These are phyloP conservation scores for Hybognathus amarus DNA, from an alignment of 2,797 vertebrate genomes.

Conservation along the genomic window DNA sequence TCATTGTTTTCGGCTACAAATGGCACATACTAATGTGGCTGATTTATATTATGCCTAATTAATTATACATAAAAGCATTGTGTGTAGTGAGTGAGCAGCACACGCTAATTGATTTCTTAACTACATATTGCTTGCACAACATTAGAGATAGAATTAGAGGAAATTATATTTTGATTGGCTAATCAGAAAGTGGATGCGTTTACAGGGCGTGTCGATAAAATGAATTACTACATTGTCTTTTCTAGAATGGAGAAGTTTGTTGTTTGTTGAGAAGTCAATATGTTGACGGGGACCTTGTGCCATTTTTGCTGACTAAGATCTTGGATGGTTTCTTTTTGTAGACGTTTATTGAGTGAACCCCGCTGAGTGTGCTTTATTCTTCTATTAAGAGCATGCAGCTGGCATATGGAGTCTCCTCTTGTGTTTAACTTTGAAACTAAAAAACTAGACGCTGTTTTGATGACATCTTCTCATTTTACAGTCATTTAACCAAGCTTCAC, in stretches of 20 bases:
- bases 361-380: constrained; percentile 38
- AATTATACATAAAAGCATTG: constrained; percentile 27
- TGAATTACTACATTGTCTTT: constrained; percentile 8
- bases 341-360: constrained; percentile 47
- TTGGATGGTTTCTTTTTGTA: constrained; percentile 19
- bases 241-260: neutral
- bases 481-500: neutral
- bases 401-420: constrained; percentile 1
- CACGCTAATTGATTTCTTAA: constrained; percentile 26
- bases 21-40: neutral
- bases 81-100: neutral
- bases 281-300: constrained; percentile 19
- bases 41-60: neutral
- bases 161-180: constrained; percentile 25
- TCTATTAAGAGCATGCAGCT: constrained; percentile 27
- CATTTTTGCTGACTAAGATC: constrained; percentile 47
- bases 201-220: neutral
- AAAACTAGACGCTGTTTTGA: neutral
- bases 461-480: too few relatives aligned
- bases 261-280: constrained; percentile 6
- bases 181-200: constrained; percentile 18
- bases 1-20: neutral
- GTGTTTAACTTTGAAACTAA: constrained; percentile 31
- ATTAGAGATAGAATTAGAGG: constrained; percentile 23
- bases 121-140: neutral